These are phyloP conservation scores for Hepsetus odoe DNA, from an alignment of 2,113 vertebrate genomes.

Conservation along the genomic window DNA sequence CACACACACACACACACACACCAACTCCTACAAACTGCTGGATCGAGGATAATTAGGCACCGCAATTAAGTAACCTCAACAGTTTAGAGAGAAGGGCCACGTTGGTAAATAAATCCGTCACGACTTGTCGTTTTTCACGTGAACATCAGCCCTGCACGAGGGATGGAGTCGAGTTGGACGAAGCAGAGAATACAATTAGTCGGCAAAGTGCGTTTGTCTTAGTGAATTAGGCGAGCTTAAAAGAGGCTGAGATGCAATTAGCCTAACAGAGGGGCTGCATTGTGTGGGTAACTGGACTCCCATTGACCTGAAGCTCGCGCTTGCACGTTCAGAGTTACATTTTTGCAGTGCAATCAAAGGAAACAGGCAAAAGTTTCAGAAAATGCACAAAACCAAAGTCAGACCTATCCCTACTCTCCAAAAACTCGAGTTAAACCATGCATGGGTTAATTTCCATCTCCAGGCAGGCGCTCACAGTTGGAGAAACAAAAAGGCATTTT, in stretches of 20 bases:
- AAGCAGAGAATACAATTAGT: slow-evolving; percentile 85
- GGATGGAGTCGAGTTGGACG: slow-evolving; percentile 92
- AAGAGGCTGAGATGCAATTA: slow-evolving; percentile 53
- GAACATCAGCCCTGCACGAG: slow-evolving; percentile 78
- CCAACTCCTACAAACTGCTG: slow-evolving; percentile 80
- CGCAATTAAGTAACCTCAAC: slow-evolving; percentile 93
- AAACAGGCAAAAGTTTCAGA: background rate
- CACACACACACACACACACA: slow-evolving; percentile 81
- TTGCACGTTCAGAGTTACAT: slow-evolving; percentile 41
- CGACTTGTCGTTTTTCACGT: slow-evolving; percentile 74
- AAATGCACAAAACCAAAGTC: background rate
- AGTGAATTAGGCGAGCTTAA: slow-evolving; percentile 75
- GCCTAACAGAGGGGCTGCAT: background rate
- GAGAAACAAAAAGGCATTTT: slow-evolving; percentile 84
- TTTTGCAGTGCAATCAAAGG: too few species aligned
- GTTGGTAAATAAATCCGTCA: slow-evolving; percentile 71
- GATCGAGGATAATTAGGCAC: slow-evolving; percentile 83
- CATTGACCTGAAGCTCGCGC: slow-evolving; percentile 23
- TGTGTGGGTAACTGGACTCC: slow-evolving; percentile 3
- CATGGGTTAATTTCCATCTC: background rate
- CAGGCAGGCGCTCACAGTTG: slow-evolving; percentile 19
- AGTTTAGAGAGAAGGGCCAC: slow-evolving; percentile 73
- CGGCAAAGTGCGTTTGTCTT: slow-evolving; percentile 45
- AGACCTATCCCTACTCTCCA: background rate
- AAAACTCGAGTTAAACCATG: background rate